Evolutionary conservation across 2,888 invertebrate genomes (phyloP).

Genomic region (Orthonevra nobilis): DNA sequence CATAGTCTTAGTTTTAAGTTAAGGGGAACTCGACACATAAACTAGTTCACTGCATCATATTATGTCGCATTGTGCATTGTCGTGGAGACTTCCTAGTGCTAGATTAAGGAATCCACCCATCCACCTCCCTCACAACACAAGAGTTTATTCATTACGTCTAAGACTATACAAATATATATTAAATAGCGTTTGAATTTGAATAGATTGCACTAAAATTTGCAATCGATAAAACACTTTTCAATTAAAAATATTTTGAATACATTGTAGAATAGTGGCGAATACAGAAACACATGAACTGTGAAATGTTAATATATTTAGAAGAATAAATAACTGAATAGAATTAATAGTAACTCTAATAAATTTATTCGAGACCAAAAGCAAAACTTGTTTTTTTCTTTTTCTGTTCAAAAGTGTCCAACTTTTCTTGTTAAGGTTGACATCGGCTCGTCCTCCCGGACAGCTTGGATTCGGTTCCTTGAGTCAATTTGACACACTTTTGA

Average conservation of each 20-base stretch:
- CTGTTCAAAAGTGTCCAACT: too few species aligned
- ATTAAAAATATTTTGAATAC: constrained; percentile 63
- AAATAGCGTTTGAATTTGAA: constrained; percentile 7
- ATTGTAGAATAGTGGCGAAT: constrained; percentile 53
- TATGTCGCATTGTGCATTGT: constrained; percentile 20
- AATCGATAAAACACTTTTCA: constrained; percentile 32
- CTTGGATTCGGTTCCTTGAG: too few species aligned
- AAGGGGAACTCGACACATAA: constrained; percentile 45
- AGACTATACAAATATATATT: constrained; percentile 35
- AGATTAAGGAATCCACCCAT: constrained; percentile 13
- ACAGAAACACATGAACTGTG: constrained; percentile 17
- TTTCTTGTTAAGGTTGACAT: background rate
- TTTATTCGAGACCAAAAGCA: constrained; percentile 44
- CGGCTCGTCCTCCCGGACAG: too few species aligned
- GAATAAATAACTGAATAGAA: constrained; percentile 58
- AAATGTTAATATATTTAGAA: constrained; percentile 62
- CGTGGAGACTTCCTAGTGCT: constrained; percentile 18
- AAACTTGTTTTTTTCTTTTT: background rate
- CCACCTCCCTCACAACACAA: background rate
- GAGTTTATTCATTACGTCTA: constrained; percentile 17
- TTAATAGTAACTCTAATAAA: constrained; percentile 53
- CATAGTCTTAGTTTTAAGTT: constrained; percentile 57
- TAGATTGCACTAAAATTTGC: constrained; percentile 27
- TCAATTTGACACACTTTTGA: too few species aligned
- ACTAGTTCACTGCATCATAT: constrained; percentile 7